phyloP scores from a whole-genome alignment of 1,140 invertebrate genomes.

The Apis dorsata region DNA sequence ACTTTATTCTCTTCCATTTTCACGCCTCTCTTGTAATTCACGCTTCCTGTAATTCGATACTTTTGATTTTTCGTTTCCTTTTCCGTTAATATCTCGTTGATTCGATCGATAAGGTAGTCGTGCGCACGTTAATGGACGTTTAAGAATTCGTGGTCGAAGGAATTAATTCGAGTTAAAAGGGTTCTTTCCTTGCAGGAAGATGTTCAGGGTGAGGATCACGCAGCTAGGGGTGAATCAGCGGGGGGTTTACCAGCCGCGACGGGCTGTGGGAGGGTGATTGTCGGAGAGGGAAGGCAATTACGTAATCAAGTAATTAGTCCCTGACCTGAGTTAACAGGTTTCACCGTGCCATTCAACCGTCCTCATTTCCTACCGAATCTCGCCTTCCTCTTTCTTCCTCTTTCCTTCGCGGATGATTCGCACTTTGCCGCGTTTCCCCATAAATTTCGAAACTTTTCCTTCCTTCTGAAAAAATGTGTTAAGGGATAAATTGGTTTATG shows the following conservation, averaged over 20 bases:
- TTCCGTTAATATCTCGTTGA: neutral
- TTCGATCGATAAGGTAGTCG: neutral
- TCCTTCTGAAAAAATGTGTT: too few species aligned
- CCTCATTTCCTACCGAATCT: constrained; percentile 54
- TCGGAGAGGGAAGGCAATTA: constrained; percentile 74
- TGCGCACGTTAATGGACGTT: neutral
- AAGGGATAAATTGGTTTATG: too few species aligned
- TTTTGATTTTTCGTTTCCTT: neutral
- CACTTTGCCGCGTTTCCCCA: neutral
- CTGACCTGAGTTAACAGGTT: constrained; percentile 74
- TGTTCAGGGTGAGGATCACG: constrained; percentile 53
- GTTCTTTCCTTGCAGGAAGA: constrained; percentile 60
- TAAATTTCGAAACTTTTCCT: neutral
- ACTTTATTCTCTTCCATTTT: too few species aligned
- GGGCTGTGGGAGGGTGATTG: constrained; percentile 64
- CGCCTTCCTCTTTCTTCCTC: constrained; percentile 25
- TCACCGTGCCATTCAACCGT: constrained; percentile 60
- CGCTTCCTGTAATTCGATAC: neutral
- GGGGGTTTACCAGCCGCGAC: constrained; percentile 65
- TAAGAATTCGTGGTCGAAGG: constrained; percentile 11
- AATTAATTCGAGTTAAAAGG: constrained; percentile 55
- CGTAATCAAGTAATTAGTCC: constrained; percentile 79
- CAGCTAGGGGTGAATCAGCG: constrained; percentile 68
- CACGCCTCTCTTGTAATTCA: too few species aligned
- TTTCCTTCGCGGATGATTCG: neutral